Evolutionary conservation across 1,140 invertebrate species (phyloP).

Genomic region (Oryctes rhinoceros): DNA sequence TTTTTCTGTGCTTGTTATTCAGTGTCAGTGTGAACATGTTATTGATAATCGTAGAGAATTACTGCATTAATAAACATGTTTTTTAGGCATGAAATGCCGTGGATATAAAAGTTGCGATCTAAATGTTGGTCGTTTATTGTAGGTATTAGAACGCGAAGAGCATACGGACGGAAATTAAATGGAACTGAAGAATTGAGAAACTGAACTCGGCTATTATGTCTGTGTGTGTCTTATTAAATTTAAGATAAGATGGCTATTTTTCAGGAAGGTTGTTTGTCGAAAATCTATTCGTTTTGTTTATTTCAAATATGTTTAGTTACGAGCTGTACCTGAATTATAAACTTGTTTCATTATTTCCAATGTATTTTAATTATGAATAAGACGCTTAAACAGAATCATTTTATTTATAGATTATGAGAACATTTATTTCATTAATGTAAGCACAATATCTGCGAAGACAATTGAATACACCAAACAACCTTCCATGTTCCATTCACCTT

Average conservation of each 20-base stretch:
- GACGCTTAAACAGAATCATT: background rate
- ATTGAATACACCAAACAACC: conserved; percentile 9
- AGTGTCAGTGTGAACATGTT: background rate
- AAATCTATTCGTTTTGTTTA: background rate
- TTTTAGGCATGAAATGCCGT: background rate
- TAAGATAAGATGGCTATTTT: conserved; percentile 13
- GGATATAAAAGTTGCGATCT: background rate
- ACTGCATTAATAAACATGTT: conserved; percentile 27
- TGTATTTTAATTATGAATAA: background rate
- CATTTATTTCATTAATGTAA: background rate
- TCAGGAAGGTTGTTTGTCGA: conserved; percentile 20
- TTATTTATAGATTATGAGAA: background rate
- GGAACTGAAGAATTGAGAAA: conserved; percentile 1
- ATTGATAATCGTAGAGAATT: background rate
- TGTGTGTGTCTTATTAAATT: conserved; percentile 5
- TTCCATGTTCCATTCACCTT: conserved; percentile 5
- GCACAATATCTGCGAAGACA: background rate
- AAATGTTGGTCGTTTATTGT: conserved; percentile 28
- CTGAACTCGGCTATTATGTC: background rate
- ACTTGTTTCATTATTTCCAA: background rate
- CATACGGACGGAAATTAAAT: conserved; percentile 18
- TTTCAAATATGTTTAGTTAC: background rate
- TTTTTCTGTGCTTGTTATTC: background rate
- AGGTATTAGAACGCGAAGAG: conserved; percentile 25
- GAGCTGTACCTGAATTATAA: background rate